Evolutionary conservation across 2,888 invertebrate genomes (phyloP).

Genomic region (Lamellibrachia satsuma): DNA sequence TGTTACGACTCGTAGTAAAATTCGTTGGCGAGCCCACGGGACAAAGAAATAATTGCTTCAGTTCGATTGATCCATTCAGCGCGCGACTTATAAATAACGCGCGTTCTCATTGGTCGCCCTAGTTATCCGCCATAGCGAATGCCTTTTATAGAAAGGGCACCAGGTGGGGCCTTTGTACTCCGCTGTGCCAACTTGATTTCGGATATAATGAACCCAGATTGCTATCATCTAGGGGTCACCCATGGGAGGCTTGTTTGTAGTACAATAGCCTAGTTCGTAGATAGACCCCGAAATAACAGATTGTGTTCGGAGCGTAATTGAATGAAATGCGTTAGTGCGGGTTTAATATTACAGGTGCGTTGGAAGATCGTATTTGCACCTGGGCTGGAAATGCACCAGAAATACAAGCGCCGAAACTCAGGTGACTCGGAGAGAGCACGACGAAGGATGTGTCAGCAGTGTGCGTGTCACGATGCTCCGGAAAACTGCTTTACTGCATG

Average conservation of each 20-base stretch:
- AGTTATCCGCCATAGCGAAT: conserved; percentile 28
- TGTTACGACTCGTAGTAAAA: conserved; percentile 33
- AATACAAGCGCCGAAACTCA: neutral
- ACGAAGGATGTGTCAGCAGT: neutral
- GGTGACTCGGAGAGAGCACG: neutral
- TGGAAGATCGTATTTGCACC: conserved; percentile 26
- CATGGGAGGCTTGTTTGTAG: neutral
- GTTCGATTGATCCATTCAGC: conserved; percentile 38
- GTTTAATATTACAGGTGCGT: conserved; percentile 27
- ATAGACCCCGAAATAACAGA: neutral
- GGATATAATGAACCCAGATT: conserved; percentile 14
- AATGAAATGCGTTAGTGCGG: neutral
- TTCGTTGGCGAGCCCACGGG: conserved; percentile 39
- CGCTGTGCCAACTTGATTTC: neutral
- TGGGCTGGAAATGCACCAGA: conserved; percentile 22
- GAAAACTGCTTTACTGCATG: neutral
- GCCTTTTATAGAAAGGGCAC: conserved; percentile 32
- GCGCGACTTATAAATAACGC: conserved; percentile 18
- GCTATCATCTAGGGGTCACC: neutral
- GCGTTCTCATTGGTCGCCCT: conserved; percentile 28
- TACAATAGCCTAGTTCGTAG: neutral
- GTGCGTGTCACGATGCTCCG: neutral
- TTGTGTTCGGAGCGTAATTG: neutral
- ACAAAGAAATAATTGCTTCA: conserved; percentile 42
- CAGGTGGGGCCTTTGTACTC: conserved; percentile 17